phyloP scores from a whole-genome alignment of 2,888 invertebrate species.

The Syrphus vitripennis region DNA sequence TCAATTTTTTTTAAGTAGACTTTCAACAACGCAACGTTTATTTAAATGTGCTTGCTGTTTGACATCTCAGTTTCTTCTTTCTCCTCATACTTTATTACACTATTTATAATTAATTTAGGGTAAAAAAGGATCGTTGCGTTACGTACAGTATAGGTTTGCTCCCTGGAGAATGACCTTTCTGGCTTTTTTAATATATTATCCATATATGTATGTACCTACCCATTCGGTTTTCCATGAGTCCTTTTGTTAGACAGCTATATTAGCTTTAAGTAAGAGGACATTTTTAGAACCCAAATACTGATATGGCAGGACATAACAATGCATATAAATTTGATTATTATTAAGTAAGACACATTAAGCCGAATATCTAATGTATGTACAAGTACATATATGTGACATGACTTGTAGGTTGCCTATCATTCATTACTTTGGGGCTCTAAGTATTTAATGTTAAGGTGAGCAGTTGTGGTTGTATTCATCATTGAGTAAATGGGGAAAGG shows the following conservation, averaged over 20 bases:
- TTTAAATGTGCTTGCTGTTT: slow-evolving; percentile 22
- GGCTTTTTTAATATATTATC: slow-evolving; percentile 69
- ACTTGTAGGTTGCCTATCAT: slow-evolving; percentile 9
- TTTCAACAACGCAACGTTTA: slow-evolving; percentile 42
- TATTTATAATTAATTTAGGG: slow-evolving; percentile 71
- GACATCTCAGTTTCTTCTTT: slow-evolving; percentile 33
- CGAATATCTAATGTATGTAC: slow-evolving; percentile 72
- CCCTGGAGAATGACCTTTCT: slow-evolving; percentile 69
- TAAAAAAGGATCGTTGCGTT: slow-evolving; percentile 65
- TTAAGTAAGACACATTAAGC: slow-evolving; percentile 75
- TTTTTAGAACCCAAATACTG: slow-evolving; percentile 63
- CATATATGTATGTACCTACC: slow-evolving; percentile 55
- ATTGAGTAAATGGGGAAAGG: slow-evolving; percentile 32
- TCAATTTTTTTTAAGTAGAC: slow-evolving; percentile 33
- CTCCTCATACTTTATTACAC: slow-evolving; percentile 40
- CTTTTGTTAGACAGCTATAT: slow-evolving; percentile 20
- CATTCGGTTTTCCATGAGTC: background rate
- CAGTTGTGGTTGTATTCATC: slow-evolving; percentile 8
- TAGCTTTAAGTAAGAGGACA: slow-evolving; percentile 63
- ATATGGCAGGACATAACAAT: slow-evolving; percentile 79
- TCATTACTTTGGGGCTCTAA: slow-evolving; percentile 17
- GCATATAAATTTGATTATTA: slow-evolving; percentile 77
- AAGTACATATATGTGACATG: no score
- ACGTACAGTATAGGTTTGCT: slow-evolving; percentile 28
- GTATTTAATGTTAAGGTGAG: slow-evolving; percentile 53